Percentiles rank a stretch among this genome's conserved stretches.
phyloP scores from a whole-genome alignment of 2,113 vertebrate genomes.

The Neopipo cinnamomea region DNA sequence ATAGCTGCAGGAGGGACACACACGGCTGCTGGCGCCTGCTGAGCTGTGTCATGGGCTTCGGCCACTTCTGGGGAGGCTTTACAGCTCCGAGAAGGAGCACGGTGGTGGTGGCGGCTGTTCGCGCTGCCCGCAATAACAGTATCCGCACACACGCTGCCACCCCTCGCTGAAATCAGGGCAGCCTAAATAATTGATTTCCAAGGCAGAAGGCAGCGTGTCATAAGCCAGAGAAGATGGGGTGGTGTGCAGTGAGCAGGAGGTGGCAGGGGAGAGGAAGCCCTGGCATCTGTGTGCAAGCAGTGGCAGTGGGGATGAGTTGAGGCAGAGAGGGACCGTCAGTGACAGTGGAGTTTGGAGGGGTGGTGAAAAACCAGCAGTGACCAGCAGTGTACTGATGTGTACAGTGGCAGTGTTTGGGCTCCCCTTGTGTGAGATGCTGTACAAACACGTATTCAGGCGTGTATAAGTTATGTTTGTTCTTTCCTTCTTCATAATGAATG shows the following conservation, averaged over 20 bases:
- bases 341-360: background rate
- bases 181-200: conserved; percentile 47
- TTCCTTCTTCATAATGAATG: background rate
- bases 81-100: rapidly evolving
- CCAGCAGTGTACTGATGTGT: background rate
- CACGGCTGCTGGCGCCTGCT: background rate
- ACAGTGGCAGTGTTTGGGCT: background rate
- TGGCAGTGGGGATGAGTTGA: background rate
- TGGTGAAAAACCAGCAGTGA: background rate
- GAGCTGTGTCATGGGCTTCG: background rate
- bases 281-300: background rate
- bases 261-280: background rate
- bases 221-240: background rate
- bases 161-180: background rate
- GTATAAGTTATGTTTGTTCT: background rate
- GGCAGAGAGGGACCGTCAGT: background rate
- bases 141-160: background rate
- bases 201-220: background rate
- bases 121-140: background rate
- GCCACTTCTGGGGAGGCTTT: background rate
- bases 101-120: background rate
- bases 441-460: background rate
- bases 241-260: background rate
- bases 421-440: background rate
- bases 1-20: background rate